Evolutionary conservation across 2,113 vertebrate species (phyloP).

Genomic region (Asarcornis scutulata): DNA sequence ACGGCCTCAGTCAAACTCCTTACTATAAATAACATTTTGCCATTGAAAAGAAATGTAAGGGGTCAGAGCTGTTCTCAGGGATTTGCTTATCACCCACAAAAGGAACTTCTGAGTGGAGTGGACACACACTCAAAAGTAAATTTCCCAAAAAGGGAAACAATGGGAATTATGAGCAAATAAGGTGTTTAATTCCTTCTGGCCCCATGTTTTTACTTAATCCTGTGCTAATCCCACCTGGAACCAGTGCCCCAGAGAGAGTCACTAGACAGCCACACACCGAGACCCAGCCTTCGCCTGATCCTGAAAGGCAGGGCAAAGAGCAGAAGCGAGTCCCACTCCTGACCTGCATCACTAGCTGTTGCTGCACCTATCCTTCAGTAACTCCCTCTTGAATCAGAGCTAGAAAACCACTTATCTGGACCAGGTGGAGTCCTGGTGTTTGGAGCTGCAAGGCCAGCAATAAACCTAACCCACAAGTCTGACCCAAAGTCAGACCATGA

Average conservation of each 20-base stretch:
- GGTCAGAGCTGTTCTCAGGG: background rate
- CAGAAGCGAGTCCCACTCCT: background rate
- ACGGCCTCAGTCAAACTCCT: background rate
- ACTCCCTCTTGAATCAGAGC: background rate
- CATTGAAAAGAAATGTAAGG: conserved; percentile 29
- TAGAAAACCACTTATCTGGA: background rate
- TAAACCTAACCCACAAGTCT: background rate
- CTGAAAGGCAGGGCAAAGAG: background rate
- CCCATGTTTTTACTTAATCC: background rate
- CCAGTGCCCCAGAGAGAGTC: background rate
- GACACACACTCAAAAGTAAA: background rate
- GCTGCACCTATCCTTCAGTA: background rate
- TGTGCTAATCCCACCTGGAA: background rate
- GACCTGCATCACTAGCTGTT: background rate
- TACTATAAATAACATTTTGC: conserved; percentile 20
- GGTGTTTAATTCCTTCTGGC: background rate
- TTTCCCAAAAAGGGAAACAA: background rate
- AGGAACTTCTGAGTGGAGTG: background rate
- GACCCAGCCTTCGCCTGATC: background rate
- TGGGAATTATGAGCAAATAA: background rate
- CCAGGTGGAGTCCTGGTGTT: background rate
- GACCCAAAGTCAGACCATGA: background rate
- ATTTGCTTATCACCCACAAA: background rate
- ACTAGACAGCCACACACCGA: background rate
- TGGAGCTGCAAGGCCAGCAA: background rate